Percentiles rank a stretch among this genome's conserved stretches.
Evolutionary conservation across 2,797 vertebrate species (phyloP).

Genomic region (Sebastiscus tertius): DNA sequence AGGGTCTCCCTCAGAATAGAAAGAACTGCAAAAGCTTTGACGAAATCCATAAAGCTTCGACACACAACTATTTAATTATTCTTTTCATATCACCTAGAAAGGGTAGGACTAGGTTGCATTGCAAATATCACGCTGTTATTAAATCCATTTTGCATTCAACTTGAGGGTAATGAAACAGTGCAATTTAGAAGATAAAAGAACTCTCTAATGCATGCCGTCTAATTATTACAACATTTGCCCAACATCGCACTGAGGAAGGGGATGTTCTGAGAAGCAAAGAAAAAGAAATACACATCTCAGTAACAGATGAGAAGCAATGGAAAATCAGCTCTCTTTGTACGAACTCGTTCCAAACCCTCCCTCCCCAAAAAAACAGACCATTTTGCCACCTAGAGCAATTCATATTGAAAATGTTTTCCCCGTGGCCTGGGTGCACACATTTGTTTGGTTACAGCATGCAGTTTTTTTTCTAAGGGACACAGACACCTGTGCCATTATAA

Average conservation of each 20-base stretch:
- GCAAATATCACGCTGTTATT: constrained; percentile 23
- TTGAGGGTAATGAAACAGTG: constrained; percentile 16
- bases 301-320: constrained; percentile 43
- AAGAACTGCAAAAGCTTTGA: not conserved
- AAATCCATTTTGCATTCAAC: constrained; percentile 14
- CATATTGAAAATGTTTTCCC: constrained; percentile 19
- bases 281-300: constrained; percentile 30
- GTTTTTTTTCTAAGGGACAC: not conserved
- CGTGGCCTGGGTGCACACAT: not conserved
- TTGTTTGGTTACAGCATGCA: not conserved
- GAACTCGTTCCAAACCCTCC: not conserved
- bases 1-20: not conserved
- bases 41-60: not conserved
- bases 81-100: not conserved
- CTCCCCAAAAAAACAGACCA: not conserved
- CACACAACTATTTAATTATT: constrained; percentile 2
- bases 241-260: constrained; percentile 34
- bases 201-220: constrained; percentile 10
- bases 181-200: constrained; percentile 26
- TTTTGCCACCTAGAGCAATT: not conserved
- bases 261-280: constrained; percentile 34
- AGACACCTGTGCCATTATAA: constrained; percentile 38
- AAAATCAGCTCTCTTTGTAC: constrained; percentile 21
- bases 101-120: not conserved
- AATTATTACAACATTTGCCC: constrained; percentile 41